These are phyloP conservation scores for Drosophila borealis DNA, from an alignment of 2,888 invertebrate genomes.

Conservation along the genomic window DNA sequence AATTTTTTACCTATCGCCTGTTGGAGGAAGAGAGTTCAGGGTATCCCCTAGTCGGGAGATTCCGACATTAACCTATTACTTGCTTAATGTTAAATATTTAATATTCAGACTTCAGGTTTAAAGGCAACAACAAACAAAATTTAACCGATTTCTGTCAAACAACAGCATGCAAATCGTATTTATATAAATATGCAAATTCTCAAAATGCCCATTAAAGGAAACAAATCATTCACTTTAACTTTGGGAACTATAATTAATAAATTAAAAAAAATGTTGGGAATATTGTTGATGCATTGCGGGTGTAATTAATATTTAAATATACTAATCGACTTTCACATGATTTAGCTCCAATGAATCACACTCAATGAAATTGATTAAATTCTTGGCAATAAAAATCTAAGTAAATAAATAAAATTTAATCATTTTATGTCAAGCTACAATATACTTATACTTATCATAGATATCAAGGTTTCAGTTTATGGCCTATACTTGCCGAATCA, in stretches of 20 bases:
- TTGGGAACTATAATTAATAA: not conserved
- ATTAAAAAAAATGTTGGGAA: conserved; percentile 10
- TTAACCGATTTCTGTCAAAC: not conserved
- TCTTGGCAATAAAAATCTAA: not conserved
- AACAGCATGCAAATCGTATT: conserved; percentile 3
- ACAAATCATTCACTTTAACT: not conserved
- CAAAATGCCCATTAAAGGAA: not conserved
- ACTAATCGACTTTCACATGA: not conserved
- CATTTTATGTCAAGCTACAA: not conserved
- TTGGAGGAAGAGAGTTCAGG: no score
- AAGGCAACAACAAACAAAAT: not conserved
- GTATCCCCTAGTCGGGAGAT: no score
- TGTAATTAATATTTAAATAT: not conserved
- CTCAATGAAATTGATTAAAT: not conserved
- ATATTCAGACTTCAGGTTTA: conserved; percentile 29
- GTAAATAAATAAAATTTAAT: not conserved
- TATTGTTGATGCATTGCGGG: not conserved
- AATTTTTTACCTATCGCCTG: no score
- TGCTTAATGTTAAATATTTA: not conserved
- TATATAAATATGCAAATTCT: conserved; percentile 28
- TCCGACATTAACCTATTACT: no score
- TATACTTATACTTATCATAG: not conserved
- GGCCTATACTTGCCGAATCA: no score
- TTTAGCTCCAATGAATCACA: not conserved
- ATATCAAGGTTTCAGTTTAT: not conserved